Evolutionary conservation across 2,888 invertebrate genomes (phyloP), one percentile per base, ranked within the genome.

Genomic region (Leptinotarsa haldemani): DNA sequence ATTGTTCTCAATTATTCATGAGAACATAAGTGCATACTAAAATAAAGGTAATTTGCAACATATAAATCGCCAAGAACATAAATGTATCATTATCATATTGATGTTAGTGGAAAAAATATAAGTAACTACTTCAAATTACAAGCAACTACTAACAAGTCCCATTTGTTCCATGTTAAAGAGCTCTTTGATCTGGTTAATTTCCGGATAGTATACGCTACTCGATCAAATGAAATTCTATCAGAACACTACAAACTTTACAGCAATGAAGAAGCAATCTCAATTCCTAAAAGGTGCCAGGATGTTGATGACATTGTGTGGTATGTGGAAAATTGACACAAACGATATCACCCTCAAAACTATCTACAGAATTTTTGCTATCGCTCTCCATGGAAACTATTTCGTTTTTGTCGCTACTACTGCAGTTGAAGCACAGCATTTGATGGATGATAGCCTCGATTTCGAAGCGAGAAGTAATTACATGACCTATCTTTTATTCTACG

Each of bases 221-320:
- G 40, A 40, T 40, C 4, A 9, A 40, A 0, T 9, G 16, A n/a
- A 50, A 50, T 4, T 16, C n/a, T 50, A n/a, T 3, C 50, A 50
- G 4, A 16, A 50, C 15, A 50, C 15, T n/a, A 50, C 15, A 50
- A n/a, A 50, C n/a, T 16, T 50, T 3, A 4, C 56, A 22, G 56
- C 13, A 13, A 56, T 56, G 56, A 56, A 56, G 22, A 56, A 16
- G 56, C 56, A 56, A 22, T 56, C 56, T 4, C 56, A 22, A 13
- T 56, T 56, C 4, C 15, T 56, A 25, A 56, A 22, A 4, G 56
- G 12, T 22, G 22, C 56, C 13, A 20, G 56, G 13, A 56, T 56
- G 13, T 22, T 56, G 56, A 56, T 56, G 56, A 56, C 22, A 4
- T 22, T 56, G 25, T 56, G 56, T 56, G 56, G 56, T 56, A 56